phyloP scores from a whole-genome alignment of 2,888 invertebrate genomes.

The Dasypolia templi region DNA sequence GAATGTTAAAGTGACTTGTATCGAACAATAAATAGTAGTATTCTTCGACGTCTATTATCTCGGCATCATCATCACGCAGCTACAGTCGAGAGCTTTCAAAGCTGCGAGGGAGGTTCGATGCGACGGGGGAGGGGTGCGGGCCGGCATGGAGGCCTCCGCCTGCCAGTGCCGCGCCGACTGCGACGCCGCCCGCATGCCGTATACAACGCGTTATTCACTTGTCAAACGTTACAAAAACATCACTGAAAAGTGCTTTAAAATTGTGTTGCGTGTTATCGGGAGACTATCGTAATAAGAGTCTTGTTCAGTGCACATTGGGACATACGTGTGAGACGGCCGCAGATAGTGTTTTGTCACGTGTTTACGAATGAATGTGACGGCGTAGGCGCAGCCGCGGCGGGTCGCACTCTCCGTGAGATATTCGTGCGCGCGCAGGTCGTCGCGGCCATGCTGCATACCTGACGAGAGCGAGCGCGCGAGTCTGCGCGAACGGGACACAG shows the following conservation, averaged over 20 bases:
- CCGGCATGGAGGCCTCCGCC: slow-evolving; percentile 85
- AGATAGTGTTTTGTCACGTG: slow-evolving; percentile 87
- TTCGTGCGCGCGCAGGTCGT: slow-evolving; percentile 89
- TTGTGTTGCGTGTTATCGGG: slow-evolving; percentile 72
- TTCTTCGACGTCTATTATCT: slow-evolving; percentile 89
- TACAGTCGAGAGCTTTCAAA: slow-evolving; percentile 86
- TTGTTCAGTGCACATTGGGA: slow-evolving; percentile 62
- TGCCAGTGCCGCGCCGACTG: slow-evolving; percentile 87
- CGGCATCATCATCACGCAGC: slow-evolving; percentile 88
- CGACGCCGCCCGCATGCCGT: slow-evolving; percentile 83
- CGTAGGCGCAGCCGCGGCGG: slow-evolving; percentile 87
- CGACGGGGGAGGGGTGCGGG: slow-evolving; percentile 80
- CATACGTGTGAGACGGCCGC: slow-evolving; percentile 67
- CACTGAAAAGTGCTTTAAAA: slow-evolving; percentile 80
- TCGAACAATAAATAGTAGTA: slow-evolving; percentile 89
- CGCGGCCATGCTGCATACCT: slow-evolving; percentile 91
- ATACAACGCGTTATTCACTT: slow-evolving; percentile 70
- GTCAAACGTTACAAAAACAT: slow-evolving; percentile 82
- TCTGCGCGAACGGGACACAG: slow-evolving; percentile 88
- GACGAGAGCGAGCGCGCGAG: slow-evolving; percentile 88
- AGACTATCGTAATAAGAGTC: slow-evolving; percentile 60
- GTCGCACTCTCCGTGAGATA: slow-evolving; percentile 89
- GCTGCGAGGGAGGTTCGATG: slow-evolving; percentile 81
- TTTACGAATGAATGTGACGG: slow-evolving; percentile 89
- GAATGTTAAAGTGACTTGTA: slow-evolving; percentile 81